Base-by-base conservation (phyloP, 2,888 invertebrate genomes). In the Apamea anceps region DNA sequence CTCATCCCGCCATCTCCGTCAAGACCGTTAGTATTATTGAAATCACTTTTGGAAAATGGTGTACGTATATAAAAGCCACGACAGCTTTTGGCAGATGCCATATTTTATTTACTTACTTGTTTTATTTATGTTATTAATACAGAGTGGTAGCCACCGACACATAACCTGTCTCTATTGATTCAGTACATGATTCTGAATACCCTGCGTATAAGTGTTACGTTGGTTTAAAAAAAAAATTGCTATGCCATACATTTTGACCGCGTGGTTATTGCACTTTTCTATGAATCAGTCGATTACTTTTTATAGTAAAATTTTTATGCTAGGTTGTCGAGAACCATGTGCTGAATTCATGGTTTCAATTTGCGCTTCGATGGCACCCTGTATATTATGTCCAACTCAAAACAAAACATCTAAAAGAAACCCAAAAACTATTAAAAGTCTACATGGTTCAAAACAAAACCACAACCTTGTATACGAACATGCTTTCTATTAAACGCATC, bases 401-500 rank as follows among this genome's bases (percentile, higher is more conserved):
- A 25, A 57, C 25, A 25, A 25, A 7, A 54, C 54, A 54, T 25
- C 25, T 57, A 32, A 4, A 54, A 57, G 28, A 8, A 6, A 21
- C 6, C 32, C 13, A 51, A 45, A 2, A 78, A 54, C 21, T 32
- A 42, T 51, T 12, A 54, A 67, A 45, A 28, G 21, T 63, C 51
- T 62, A 57, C 15, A n/a, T 67, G 65, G 18, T 77, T 75, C 25
- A 72, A 77, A 76, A 65, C n/a, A 66, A 32, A 72, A 82, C 48
- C 18, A 62, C 72, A 87, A 72, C 45, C 21, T 63, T 57, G 21
- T 80, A 57, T 71, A 72, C 13, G 60, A 88, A 89, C 84, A 84
- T 78, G 87, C 87, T 88, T 90, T 89, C 84, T 85, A 84, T 85
- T 87, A 88, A 87, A 92, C 87, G 90, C 87, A 91, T 91, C 89